Evolutionary conservation across 2,888 invertebrate genomes (phyloP).

Genomic region (Lacanobia wlatinum): DNA sequence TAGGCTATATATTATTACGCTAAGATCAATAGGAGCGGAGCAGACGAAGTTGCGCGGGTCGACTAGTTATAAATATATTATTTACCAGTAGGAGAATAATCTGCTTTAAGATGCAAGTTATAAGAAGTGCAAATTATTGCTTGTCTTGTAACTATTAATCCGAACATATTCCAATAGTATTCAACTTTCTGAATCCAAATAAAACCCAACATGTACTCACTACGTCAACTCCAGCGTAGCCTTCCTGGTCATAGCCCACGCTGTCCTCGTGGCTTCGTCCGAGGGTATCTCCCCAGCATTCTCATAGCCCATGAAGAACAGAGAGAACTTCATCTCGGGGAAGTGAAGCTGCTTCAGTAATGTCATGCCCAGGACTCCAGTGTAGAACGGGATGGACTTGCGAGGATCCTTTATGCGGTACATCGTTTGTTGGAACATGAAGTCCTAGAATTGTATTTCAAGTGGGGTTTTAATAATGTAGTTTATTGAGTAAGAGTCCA

Average conservation of each 20-base stretch:
- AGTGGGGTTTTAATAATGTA: not conserved
- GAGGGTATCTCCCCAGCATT: slow-evolving; percentile 93
- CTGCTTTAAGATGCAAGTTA: no score
- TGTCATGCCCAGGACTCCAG: slow-evolving; percentile 97
- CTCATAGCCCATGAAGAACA: slow-evolving; percentile 96
- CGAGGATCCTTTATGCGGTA: slow-evolving; percentile 98
- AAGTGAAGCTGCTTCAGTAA: slow-evolving; percentile 97
- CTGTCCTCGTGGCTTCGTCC: slow-evolving; percentile 92
- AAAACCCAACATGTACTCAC: slow-evolving; percentile 89
- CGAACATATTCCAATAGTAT: no score
- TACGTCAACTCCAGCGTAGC: slow-evolving; percentile 98
- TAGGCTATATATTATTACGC: no score
- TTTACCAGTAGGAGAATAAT: no score
- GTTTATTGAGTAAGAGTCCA: no score
- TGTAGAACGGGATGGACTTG: slow-evolving; percentile 97
- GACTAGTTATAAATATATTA: no score
- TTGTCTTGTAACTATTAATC: no score
- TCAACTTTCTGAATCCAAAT: no score
- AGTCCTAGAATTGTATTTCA: slow-evolving; percentile 91
- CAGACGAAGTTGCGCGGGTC: no score
- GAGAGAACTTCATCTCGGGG: slow-evolving; percentile 96
- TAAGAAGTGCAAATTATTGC: no score
- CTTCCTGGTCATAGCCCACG: slow-evolving; percentile 95
- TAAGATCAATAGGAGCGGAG: no score
- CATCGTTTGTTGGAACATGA: slow-evolving; percentile 99